Evolutionary conservation across 1,140 invertebrate genomes (phyloP).

Genomic region (Hermatobates lingyangjiaoensis): DNA sequence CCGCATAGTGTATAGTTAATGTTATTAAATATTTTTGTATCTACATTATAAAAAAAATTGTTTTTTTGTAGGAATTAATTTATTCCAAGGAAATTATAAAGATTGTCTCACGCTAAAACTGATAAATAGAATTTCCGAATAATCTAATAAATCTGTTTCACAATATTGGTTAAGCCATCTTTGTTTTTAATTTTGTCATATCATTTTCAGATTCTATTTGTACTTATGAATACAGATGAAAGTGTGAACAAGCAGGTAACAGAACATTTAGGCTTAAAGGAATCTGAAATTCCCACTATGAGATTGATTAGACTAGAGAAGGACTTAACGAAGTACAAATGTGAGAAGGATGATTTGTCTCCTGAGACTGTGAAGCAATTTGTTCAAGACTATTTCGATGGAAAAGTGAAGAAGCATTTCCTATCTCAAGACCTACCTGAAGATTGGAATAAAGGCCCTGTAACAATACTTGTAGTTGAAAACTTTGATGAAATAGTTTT

Average conservation of each 20-base stretch:
- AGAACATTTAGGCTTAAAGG: slow-evolving; percentile 97
- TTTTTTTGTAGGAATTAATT: neutral
- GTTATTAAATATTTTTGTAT: too few species aligned
- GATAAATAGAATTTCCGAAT: neutral
- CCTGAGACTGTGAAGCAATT: slow-evolving; percentile 64
- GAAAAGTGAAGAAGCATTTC: slow-evolving; percentile 85
- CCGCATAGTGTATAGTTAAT: too few species aligned
- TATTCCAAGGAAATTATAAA: neutral
- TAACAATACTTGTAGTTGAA: slow-evolving; percentile 82
- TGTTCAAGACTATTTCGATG: slow-evolving; percentile 70
- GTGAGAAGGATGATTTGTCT: slow-evolving; percentile 53
- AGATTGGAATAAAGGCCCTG: slow-evolving; percentile 91
- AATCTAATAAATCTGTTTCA: neutral
- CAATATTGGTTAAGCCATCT: neutral
- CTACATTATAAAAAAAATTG: neutral
- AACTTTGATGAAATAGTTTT: slow-evolving; percentile 92
- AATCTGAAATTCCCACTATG: slow-evolving; percentile 75
- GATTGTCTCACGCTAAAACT: neutral
- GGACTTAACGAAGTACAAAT: slow-evolving; percentile 98
- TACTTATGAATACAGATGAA: slow-evolving; percentile 86
- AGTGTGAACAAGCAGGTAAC: slow-evolving; percentile 91
- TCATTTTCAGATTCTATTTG: slow-evolving; percentile 55
- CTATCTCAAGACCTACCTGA: slow-evolving; percentile 84
- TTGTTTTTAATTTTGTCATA: slow-evolving; percentile 1
- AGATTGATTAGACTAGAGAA: slow-evolving; percentile 87